Evolutionary conservation across 2,888 invertebrate species (phyloP), one percentile per base, ranked within the genome.

Genomic region (Lordiphosa fenestrarum): DNA sequence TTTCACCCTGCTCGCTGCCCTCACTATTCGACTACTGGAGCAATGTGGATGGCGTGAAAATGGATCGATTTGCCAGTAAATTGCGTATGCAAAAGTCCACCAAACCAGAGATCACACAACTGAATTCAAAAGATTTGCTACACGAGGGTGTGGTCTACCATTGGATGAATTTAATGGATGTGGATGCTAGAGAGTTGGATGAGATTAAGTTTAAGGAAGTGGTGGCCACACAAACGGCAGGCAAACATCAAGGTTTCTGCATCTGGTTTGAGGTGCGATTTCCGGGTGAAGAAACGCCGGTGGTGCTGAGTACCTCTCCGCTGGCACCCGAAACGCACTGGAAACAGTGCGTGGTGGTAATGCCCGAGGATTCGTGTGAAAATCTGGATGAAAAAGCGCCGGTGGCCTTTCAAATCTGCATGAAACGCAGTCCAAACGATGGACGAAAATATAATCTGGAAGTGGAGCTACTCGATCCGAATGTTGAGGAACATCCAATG

Each of bases 261-360:
- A 89, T 96, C 46, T 96, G 96, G 96, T 96, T 96, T 87, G 92
- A 93, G 9, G 94, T 94, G 69, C 90, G 90, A 46, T 96, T 96
- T 88, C 94, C 95, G 3, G 89, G 94, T 53, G 66, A 72, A 4
- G 91, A 92, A 9, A 3, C 30, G 70, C 89, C 91, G 10, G 91
- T 95, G 5, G 89, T 91, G 3, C 93, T 98, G 78, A 94, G 94
- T 49, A 98, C 98, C 0, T 94, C 95, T 1, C 97, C 98, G 2
- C 90, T 91, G 37, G 90, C 91, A 0, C 91, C 92, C 0, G 91
- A 93, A 19, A 98, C 98, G 0, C 98, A 98, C 91, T 98, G 98
- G 98, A 96, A 97, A 86, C 98, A 98, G 89, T 97, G 97, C 0
- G 92, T 97, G 0, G 93, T 98, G 67, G 92, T 96, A 2, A 89